Evolutionary conservation across 2,113 vertebrate genomes (phyloP).

Genomic region (Scomber japonicus): DNA sequence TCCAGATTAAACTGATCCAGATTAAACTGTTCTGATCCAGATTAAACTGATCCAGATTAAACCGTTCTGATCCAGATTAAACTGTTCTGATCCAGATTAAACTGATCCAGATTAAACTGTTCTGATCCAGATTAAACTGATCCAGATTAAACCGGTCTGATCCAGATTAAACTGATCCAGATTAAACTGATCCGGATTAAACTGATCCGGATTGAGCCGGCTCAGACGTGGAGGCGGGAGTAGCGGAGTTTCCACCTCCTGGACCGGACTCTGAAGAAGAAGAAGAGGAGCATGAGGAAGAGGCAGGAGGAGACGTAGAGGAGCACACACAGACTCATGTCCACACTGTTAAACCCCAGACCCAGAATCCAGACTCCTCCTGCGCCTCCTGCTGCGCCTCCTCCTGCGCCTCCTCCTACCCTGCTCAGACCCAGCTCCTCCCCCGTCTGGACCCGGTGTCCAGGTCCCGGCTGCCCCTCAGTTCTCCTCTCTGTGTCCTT

Average conservation of each 20-base stretch:
- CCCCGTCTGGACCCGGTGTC: background rate
- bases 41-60: no score
- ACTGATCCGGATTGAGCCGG: background rate
- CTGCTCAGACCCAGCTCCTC: background rate
- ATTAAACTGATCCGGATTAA: background rate
- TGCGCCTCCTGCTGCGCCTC: slow-evolving; percentile 18
- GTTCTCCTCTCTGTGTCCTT: background rate
- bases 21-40: no score
- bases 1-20: background rate
- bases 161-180: no score
- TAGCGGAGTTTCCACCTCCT: slow-evolving; percentile 87
- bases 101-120: no score
- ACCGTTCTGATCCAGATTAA: no score
- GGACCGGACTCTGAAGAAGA: slow-evolving; percentile 92
- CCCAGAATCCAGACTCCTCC: slow-evolving; percentile 85
- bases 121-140: background rate
- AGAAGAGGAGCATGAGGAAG: slow-evolving; percentile 95
- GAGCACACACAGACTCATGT: slow-evolving; percentile 96
- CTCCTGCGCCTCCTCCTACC: background rate
- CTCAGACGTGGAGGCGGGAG: slow-evolving; percentile 80
- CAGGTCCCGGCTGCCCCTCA: background rate
- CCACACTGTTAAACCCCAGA: slow-evolving; percentile 93
- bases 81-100: no score
- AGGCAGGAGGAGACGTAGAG: slow-evolving; percentile 91
- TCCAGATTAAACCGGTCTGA: no score